A percentile compares a stretch with the other conserved stretches of the same genome.
Evolutionary conservation across 2,113 vertebrate genomes (phyloP).

Genomic region (Maccullochella peelii): DNA sequence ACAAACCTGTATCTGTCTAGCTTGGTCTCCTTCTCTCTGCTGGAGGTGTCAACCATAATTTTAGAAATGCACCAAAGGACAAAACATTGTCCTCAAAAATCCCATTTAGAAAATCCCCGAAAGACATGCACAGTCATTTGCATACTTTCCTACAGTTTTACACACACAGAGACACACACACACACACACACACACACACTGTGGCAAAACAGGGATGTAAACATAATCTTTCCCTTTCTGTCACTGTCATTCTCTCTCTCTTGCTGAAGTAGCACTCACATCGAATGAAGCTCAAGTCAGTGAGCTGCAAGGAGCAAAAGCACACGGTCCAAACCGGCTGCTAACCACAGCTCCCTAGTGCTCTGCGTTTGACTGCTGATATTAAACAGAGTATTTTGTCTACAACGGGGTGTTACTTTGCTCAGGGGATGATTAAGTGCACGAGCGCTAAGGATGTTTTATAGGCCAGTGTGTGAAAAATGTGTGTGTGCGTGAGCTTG

Average conservation of each 20-base stretch:
- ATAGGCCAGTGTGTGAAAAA: conserved; percentile 17
- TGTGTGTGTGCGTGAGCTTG: background rate
- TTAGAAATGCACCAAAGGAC: conserved; percentile 47
- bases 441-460: background rate
- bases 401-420: conserved; percentile 1
- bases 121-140: conserved; percentile 47
- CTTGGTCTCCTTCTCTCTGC: background rate
- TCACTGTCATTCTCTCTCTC: conserved; percentile 38
- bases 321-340: background rate
- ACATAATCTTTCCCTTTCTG: conserved; percentile 39
- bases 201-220: conserved; percentile 23
- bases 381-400: conserved; percentile 47
- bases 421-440: conserved; percentile 47
- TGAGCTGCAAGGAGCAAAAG: conserved; percentile 24
- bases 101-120: conserved; percentile 49
- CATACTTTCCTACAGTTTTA: conserved; percentile 38
- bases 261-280: conserved; percentile 46
- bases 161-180: conserved; percentile 14
- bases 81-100: conserved; percentile 51
- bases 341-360: conserved; percentile 42
- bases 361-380: conserved; percentile 9
- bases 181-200: conserved; percentile 5
- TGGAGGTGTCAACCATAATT: conserved; percentile 49
- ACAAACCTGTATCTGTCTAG: conserved; percentile 7
- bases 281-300: conserved; percentile 57